Base-by-base conservation (phyloP, 2,888 invertebrate species). In the Drosophila trichaetosa region DNA sequence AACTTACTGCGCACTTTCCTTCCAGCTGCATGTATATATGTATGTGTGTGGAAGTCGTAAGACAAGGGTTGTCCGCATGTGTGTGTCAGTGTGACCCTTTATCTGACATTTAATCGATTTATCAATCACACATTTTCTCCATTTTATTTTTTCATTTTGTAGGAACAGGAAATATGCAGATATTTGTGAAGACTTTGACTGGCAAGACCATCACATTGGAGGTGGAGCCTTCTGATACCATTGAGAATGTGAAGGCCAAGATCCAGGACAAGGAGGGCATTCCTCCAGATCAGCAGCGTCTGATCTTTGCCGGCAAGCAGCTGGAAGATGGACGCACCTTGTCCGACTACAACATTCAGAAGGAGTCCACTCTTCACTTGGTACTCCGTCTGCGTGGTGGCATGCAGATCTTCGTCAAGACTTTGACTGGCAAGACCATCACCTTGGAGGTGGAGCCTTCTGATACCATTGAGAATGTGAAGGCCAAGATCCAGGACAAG, bases 401-500 rank as follows among this genome's bases (percentile, higher is more conserved):
- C 52, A 73, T 73, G 75, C 76, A 76, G 56, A 76, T 76, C 70
- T 76, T 76, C 27, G 75, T 76, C n/a, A 76, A 76, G 76, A 76
- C 75, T 8, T 64, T 76, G 76, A 76, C 76, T 57, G 76, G 76
- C 60, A 76, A 76, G 63, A 76, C 76, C 60, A 76, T 76, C 60
- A 76, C 76, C 60, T 61, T 76, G 63, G 76, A 76, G 66, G 76
- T 76, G 8, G 76, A 76, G 18, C 76, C 76, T 0, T 76, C 77
- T 0, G 76, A 76, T 16, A 76, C 76, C 48, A 76, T 76, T 65
- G 76, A 76, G 64, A 76, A 76, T 11, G 76, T 76, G 11, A 76
- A 76, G 72, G 76, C 76, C 8, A 76, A 76, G 78, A 76, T 76
- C 54, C 76, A 76, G 27, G 76, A 76, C 61, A 76, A 76, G 76